Evolutionary conservation across 2,888 invertebrate species (phyloP), one percentile per base, ranked within the genome.

Genomic region (Tuberolachnus salignus): DNA sequence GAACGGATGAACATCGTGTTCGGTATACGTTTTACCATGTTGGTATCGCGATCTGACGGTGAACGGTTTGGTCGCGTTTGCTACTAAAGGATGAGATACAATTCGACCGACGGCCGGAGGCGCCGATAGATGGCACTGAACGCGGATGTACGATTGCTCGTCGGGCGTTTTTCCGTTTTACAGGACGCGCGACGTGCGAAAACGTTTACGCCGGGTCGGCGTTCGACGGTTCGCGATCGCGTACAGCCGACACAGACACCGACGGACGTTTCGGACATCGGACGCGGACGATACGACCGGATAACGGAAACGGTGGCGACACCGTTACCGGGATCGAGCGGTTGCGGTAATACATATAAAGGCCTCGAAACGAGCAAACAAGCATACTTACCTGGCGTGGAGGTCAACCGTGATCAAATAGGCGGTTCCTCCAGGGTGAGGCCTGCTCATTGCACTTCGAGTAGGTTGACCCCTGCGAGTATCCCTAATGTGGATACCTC

Each of bases 401-500:
- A 86, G 87, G 86, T 87, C 87, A 81, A 89, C 89, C 89, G 87
- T 89, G 90, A 91, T 91, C 90, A 90, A 83, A 82, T 89, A 90
- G 90, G 89, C 88, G 89, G 90, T 89, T 89, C 88, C 89, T 88
- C 89, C 90, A 89, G 89, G 89, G 87, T 85, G 90, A 91, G 90
- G 89, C 89, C 88, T 86, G 87, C 86, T 88, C 91, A 90, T 91
- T 91, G 91, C 91, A 91, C 78, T 42, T n/a, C 0, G 78, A 69
- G 78, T 78, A n/a, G 67, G 78, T 69, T 78, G 78, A 78, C 78
- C 78, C 78, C 78, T 78, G 78, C 78, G 78, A 90, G 89, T 90
- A 88, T 87, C 88, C 89, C 90, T 89, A 90, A 90, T 89, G 90
- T 87, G 90, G 89, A 88, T 89, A 89, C 89, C 89, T 90, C 90